Percentiles rank a stretch among this genome's conserved stretches.
Conservation (phyloP, 2,888 invertebrate species). For the Pristionchus entomophagus region DNA sequence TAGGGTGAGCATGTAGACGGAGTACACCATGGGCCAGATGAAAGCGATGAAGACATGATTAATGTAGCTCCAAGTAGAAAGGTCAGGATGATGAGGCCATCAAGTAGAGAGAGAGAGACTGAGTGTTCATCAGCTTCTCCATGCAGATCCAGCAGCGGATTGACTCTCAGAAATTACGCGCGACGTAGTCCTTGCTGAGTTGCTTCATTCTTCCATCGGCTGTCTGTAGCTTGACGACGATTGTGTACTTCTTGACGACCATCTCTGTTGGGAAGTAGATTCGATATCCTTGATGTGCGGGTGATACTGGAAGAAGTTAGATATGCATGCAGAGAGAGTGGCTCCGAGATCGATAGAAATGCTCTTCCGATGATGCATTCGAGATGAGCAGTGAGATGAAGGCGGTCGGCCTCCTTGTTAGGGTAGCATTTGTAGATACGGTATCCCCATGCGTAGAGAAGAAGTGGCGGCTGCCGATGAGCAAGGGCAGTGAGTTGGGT, state of each 20-base stretch:
- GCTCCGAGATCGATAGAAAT: neutral
- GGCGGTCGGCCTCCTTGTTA: neutral
- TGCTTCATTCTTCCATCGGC: neutral
- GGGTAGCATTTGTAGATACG: constrained; percentile 28
- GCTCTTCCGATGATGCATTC: constrained; percentile 41
- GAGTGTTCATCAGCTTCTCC: constrained; percentile 14
- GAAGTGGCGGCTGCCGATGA: neutral
- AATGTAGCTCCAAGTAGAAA: neutral
- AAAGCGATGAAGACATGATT: neutral
- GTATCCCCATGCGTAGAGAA: constrained; percentile 9
- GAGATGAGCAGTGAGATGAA: neutral
- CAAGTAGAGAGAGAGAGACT: neutral
- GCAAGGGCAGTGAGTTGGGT: neutral
- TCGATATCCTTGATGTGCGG: neutral
- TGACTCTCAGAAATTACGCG: constrained; percentile 26
- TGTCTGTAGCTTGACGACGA: neutral
- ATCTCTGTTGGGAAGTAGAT: constrained; percentile 36
- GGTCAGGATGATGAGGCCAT: neutral
- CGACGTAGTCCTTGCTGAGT: neutral
- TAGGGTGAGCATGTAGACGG: neutral
- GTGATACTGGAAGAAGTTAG: constrained; percentile 18
- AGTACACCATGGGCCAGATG: neutral
- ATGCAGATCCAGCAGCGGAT: constrained; percentile 21
- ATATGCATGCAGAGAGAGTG: constrained; percentile 9
- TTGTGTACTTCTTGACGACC: constrained; percentile 4